Base-by-base conservation (phyloP, 2,797 vertebrate genomes). In the Lagorchestes hirsutus region DNA sequence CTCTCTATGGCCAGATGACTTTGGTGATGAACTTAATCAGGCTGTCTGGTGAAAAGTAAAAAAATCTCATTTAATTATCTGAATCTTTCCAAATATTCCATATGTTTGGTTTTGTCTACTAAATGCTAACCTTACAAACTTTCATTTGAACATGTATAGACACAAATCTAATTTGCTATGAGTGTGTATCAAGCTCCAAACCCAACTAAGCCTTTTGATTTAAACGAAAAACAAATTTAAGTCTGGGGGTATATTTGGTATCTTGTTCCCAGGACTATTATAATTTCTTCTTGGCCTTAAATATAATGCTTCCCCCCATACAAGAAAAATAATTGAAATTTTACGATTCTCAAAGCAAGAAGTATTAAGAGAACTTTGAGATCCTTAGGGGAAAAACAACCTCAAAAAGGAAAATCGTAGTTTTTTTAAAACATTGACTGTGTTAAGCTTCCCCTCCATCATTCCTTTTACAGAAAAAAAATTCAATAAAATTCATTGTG, bases 281-380 rank as follows among this genome's bases (percentile, higher is more conserved):
- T 95, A 46, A 50, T 94, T 94, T 95, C 91, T 93, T 95, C 82
- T 91, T 92, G 87, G 58, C 90, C 93, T 92, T 22, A 3, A 93
- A 91, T 92, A 95, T n/a, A 62, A 96, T 74, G 92, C 94, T 97
- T 56, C 5, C 55, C 96, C 27, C 22, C 94, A 31, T 91, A 54
- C 90, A 96, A 90, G 46, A 31, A 40, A 95, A 94, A 95, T 93
- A 96, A 96, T 96, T 93, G 62, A 94, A 93, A 95, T 93, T 40
- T 67, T 97, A 90, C 22, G 93, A 96, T 27, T 93, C 50, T 40
- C 95, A 94, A 12, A 54, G 82, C 90, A n/a, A 91, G 67, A 92
- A 55, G 54, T 90, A 90, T 46, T 91, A 94, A 95, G 93, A 87
- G 90, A 98, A 0, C 40, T 97, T 97, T n/a, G 82, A 93, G 34